Percentiles rank a stretch among this genome's conserved stretches.
phyloP scores from a whole-genome alignment of 2,797 vertebrate genomes.

The Chlorospingus flavigularis region DNA sequence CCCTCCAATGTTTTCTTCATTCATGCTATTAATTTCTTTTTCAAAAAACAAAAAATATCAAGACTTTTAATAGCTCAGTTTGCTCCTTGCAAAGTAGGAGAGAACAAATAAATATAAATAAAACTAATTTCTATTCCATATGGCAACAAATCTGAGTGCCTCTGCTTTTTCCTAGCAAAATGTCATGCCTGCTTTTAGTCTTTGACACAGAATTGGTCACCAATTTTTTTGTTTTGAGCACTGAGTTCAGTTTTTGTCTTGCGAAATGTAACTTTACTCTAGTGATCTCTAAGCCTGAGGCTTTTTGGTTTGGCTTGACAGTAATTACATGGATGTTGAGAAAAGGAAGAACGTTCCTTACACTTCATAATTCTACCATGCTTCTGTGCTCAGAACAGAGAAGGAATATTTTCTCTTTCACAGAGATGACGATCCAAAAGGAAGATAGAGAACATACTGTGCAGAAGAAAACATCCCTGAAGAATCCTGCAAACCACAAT shows the following conservation, averaged over 20 bases:
- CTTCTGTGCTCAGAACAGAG: slow-evolving; percentile 63
- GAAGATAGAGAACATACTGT: slow-evolving; percentile 47
- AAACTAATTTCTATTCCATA: slow-evolving; percentile 15
- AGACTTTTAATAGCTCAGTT: not conserved
- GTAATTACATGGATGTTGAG: slow-evolving; percentile 76
- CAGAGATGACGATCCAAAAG: slow-evolving; percentile 5
- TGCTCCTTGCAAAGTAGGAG: not conserved
- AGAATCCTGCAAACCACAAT: slow-evolving; percentile 7
- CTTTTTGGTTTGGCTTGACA: slow-evolving; percentile 75
- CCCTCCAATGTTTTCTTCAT: not conserved
- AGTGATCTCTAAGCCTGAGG: slow-evolving; percentile 71
- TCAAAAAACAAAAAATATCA: slow-evolving; percentile 21
- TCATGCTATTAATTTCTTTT: slow-evolving; percentile 19
- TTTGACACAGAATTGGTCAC: slow-evolving; percentile 71
- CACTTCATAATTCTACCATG: slow-evolving; percentile 62
- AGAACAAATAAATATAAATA: slow-evolving; percentile 25
- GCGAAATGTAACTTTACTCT: slow-evolving; percentile 75
- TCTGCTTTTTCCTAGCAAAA: slow-evolving; percentile 58
- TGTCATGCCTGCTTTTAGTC: slow-evolving; percentile 61
- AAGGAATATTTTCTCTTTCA: slow-evolving; percentile 33
- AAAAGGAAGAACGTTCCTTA: slow-evolving; percentile 58
- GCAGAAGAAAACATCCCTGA: slow-evolving; percentile 42
- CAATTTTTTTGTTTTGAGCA: slow-evolving; percentile 66
- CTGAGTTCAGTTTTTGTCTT: slow-evolving; percentile 74
- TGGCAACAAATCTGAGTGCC: not conserved